Base-by-base conservation (phyloP, 2,888 invertebrate species). In the Tromatobia lineatoria region DNA sequence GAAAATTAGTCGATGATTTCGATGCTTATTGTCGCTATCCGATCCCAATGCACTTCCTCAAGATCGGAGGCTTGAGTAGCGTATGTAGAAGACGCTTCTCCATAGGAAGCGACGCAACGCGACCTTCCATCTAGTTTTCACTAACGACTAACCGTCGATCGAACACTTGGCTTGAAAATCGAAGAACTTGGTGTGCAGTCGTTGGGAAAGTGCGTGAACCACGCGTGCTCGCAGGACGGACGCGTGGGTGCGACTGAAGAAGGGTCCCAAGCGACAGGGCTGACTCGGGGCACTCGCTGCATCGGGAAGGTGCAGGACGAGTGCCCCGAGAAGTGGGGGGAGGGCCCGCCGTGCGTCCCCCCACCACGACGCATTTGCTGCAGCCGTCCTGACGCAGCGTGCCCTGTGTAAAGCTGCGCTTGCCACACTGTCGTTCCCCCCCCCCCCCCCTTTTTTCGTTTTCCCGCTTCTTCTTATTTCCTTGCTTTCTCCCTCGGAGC, bases 241-340 rank as follows among this genome's bases (percentile, higher is more conserved):
- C 85, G 91, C 91, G 91, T 91, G 90, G 90, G 90, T 83, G 91
- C 88, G 85, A 92, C 92, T 91, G 91, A 90, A 69, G 81, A 73
- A 82, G 83, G 71, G 82, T 82, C 85, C 82, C 85, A 79, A 82
- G 82, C 84, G 50, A 10, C 57, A 61, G 69, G 70, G 34, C 73
- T 77, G 84, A 75, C 80, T 86, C 82, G 59, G 83, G 80, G 67
- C 64, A 15, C 45, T 69, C 67, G 70, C 64, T 82, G 86, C 86
- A 86, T 83, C 88, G 85, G 82, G 74, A 23, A 54, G 69, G 42
- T 77, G 77, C 45, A 61, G 64, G 38, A 64, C 80, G 76, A 50
- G 23, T 66, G 59, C 66, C 57, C 78, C 47, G 54, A 80, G 66
- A 50, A 75, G 71, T 25, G 70, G 75, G 75, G 82, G 80, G 66